These are phyloP conservation scores for Incurvaria masculella DNA, from an alignment of 2,888 invertebrate species.

Conservation along the genomic window DNA sequence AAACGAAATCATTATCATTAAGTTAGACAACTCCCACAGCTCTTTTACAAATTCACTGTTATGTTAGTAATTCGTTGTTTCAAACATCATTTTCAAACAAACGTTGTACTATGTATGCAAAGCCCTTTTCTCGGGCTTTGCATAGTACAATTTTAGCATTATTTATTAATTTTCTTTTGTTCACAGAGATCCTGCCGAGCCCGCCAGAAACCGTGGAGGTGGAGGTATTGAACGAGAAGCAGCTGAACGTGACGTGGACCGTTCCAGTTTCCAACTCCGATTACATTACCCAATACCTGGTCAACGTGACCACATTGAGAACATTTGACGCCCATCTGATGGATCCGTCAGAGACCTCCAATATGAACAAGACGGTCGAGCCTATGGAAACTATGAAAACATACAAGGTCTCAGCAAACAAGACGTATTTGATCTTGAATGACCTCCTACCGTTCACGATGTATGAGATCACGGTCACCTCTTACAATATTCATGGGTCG, in stretches of 20 bases:
- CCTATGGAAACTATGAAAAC: constrained; percentile 31
- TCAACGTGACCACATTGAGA: constrained; percentile 69
- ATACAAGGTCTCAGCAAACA: constrained; percentile 57
- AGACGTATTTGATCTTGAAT: constrained; percentile 57
- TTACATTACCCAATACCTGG: constrained; percentile 61
- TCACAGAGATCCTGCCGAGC: constrained; percentile 69
- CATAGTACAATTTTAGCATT: no score
- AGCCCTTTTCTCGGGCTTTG: no score
- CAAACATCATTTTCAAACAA: no score
- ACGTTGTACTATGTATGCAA: no score
- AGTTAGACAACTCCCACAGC: no score
- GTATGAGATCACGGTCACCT: constrained; percentile 76
- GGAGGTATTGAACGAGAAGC: constrained; percentile 68
- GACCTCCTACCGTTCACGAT: constrained; percentile 74
- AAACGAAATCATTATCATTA: no score
- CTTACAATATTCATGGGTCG: constrained; percentile 70
- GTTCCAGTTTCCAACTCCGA: constrained; percentile 63
- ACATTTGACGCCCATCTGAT: constrained; percentile 62
- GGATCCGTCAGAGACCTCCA: constrained; percentile 43
- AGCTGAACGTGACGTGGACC: constrained; percentile 69
- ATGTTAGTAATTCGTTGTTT: neutral
- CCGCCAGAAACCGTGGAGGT: constrained; percentile 70
- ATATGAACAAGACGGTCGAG: constrained; percentile 24
- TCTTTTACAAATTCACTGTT: neutral
- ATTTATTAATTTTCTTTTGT: no score